Base-by-base conservation (phyloP, 2,113 vertebrate genomes). In the Lichenostomus cassidix region DNA sequence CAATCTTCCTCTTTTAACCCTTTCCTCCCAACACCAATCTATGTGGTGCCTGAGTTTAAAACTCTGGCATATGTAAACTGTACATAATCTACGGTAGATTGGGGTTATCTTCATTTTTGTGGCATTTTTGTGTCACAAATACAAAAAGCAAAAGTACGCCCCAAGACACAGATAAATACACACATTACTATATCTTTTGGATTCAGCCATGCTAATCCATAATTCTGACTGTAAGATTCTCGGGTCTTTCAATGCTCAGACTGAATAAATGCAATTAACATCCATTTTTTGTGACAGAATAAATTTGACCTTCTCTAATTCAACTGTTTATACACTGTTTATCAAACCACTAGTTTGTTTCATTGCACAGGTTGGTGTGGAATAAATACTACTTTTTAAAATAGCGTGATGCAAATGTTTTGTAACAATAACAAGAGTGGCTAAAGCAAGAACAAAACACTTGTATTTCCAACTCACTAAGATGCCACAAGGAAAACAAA, bases 261-360 rank as follows among this genome's bases (percentile, higher is more conserved):
- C 63, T 37, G 59, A 87, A 91, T 65, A 91, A 90, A 91, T 42
- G 27, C 58, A 87, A 83, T 94, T 95, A 91, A 83, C 11, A 31
- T 60, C n/a, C 25, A 52, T 49, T 91, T 91, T 53, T 49, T 29
- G 10, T 0, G 0, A 81, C 63, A 78, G 64, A 83, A 89, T 55
- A 75, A 46, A 87, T 42, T 65, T 82, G 69, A 63, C 83, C 42
- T 91, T 73, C 23, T 35, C 50, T 62, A 83, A 89, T 82, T 87
- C 75, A 76, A 22, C 29, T 88, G 83, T 88, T 87, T 71, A 69
- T 35, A 33, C 42, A 70, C 27, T 42, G 29, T 80, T 90, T 46
- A 52, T 86, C 27, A 90, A 55, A 56, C 22, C 55, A 63, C 47
- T 67, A 73, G 68, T 83, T 91, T 91, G n/a, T 55, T 85, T 89